Evolutionary conservation across 2,797 vertebrate genomes (phyloP), one percentile per base, ranked within the genome.

Genomic region (Sebastes trivittatus): DNA sequence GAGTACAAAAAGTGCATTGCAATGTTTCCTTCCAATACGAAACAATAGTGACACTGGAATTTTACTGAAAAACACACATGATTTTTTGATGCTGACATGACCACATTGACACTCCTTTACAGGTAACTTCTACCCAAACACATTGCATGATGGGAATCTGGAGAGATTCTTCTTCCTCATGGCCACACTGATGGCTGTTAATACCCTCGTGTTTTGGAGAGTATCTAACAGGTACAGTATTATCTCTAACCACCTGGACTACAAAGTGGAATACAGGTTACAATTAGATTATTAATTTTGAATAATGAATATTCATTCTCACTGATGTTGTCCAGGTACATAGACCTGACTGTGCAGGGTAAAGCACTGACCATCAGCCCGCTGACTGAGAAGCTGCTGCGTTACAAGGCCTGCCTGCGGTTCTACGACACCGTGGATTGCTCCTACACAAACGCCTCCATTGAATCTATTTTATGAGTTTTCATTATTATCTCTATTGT

Each of bases 101-200:
- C 22, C 2, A 49, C 11, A 55, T 2, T 34, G 11, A 14, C 16
- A 60, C 23, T 52, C 30, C 25, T 77, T 78, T 62, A 22, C 89
- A 99, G 98, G 98, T 67, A 95, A 86, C 85, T 98, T 98, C 93
- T 99, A 97, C 88, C 98, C 98, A 86, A 96, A 94, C 82, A 87
- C 89, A 81, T 94, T 98, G 77, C 95, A 96, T 74, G 94, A 96
- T 68, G 97, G 98, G 34, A 97, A 97, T 91, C 94, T 99, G 92
- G 98, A 99, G 86, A 95, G 93, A 49, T 99, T 97, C 91, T 98
- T 98, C 93, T 98, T 99, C 90, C 89, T 97, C 22, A 66, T 99
- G 92, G 96, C 97, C 34, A 94, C 92, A 14, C 85, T 98, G 83
- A 97, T 97, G 93, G 83, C 95, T 56, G 82, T 97, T 83, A 99